phyloP scores from a whole-genome alignment of 1,140 invertebrate species.

The Saxidomus purpurata region DNA sequence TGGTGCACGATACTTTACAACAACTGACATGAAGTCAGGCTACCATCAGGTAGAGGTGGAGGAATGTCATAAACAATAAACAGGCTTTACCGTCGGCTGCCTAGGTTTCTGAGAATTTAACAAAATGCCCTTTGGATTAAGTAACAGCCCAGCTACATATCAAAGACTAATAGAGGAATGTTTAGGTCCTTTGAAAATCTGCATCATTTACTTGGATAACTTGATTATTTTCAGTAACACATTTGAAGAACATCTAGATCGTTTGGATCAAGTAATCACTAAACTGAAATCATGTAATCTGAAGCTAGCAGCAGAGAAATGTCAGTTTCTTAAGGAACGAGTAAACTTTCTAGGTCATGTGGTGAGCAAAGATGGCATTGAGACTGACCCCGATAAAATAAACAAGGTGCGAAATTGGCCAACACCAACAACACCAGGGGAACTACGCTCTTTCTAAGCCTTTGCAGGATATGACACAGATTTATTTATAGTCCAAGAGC shows the following conservation, averaged over 20 bases:
- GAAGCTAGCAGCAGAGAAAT: constrained; percentile 65
- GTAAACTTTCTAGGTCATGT: constrained; percentile 74
- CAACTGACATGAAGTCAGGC: background rate
- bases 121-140: background rate
- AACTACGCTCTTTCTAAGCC: constrained; percentile 85
- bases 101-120: constrained; percentile 14
- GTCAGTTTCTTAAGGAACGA: constrained; percentile 82
- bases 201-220: constrained; percentile 47
- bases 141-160: constrained; percentile 12
- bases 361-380: constrained; percentile 68
- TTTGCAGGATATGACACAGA: constrained; percentile 85
- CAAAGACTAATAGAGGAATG: constrained; percentile 40
- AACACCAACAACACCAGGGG: constrained; percentile 72
- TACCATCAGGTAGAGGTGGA: constrained; percentile 17
- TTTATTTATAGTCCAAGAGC: too few species aligned
- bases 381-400: constrained; percentile 76
- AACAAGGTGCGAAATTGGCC: constrained; percentile 77
- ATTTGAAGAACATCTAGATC: constrained; percentile 28
- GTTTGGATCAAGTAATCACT: constrained; percentile 17
- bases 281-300: constrained; percentile 40
- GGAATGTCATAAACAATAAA: constrained; percentile 16
- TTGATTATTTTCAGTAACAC: background rate
- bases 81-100: constrained; percentile 19
- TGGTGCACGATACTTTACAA: constrained; percentile 3
- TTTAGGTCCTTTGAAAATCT: background rate